These are phyloP conservation scores for Pao palembangensis DNA, from an alignment of 2,113 vertebrate species.

Conservation along the genomic window DNA sequence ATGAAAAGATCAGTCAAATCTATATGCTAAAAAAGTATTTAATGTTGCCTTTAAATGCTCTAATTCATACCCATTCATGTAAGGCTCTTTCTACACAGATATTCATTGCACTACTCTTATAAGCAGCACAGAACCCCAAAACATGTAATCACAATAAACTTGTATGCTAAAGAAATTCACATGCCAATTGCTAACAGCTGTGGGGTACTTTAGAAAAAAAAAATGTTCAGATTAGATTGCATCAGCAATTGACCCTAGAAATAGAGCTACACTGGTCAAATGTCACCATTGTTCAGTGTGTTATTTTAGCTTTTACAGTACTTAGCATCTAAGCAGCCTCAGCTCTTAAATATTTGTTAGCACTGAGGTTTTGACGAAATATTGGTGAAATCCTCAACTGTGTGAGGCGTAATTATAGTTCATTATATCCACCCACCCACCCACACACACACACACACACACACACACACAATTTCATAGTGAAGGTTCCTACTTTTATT, in stretches of 20 bases:
- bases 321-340: not conserved
- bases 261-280: not conserved
- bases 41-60: too few relatives aligned
- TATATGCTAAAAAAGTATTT: too few relatives aligned
- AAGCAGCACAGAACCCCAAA: slow-evolving; percentile 32
- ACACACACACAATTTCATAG: too few relatives aligned
- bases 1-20: too few relatives aligned
- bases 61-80: too few relatives aligned
- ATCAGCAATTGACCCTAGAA: slow-evolving; percentile 10
- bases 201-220: not conserved
- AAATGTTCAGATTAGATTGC: not conserved
- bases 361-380: slow-evolving; percentile 26
- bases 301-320: slow-evolving; percentile 10
- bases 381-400: slow-evolving; percentile 32
- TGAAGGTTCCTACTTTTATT: too few relatives aligned
- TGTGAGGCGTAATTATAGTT: too few relatives aligned
- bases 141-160: slow-evolving; percentile 55
- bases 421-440: too few relatives aligned
- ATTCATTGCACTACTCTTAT: slow-evolving; percentile 22
- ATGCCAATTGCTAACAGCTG: slow-evolving; percentile 47
- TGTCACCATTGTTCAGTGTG: not conserved
- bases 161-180: slow-evolving; percentile 35
- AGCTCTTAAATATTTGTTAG: slow-evolving; percentile 32
- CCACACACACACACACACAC: too few relatives aligned
- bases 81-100: not conserved